These are phyloP conservation scores for Sturnus vulgaris DNA, from an alignment of 2,113 vertebrate genomes.

Conservation along the genomic window DNA sequence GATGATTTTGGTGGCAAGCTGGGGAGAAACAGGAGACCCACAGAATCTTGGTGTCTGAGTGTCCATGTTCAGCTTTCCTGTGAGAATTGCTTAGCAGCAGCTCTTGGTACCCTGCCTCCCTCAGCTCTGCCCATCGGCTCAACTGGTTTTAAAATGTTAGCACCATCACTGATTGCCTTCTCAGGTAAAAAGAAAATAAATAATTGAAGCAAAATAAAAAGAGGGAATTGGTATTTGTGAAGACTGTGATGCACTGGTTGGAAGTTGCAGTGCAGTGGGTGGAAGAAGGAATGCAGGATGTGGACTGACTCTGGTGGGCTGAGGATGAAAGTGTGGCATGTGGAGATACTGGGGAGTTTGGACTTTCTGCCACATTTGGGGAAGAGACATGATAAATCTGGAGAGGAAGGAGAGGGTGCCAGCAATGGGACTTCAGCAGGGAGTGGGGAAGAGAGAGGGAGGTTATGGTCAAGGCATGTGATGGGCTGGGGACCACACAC, in stretches of 20 bases:
- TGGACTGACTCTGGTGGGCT: rapidly evolving
- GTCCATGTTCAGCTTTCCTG: not conserved
- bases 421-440: not conserved
- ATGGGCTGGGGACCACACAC: not conserved
- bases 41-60: not conserved
- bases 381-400: not conserved
- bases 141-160: not conserved
- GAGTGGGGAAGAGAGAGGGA: not conserved
- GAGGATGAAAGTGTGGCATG: not conserved
- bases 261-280: not conserved
- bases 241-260: not conserved
- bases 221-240: not conserved
- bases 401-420: not conserved
- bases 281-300: not conserved
- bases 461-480: not conserved
- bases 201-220: not conserved
- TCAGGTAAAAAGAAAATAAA: not conserved
- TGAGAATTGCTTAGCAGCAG: not conserved
- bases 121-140: not conserved
- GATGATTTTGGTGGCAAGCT: not conserved
- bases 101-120: not conserved
- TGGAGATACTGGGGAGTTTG: not conserved
- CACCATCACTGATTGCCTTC: not conserved
- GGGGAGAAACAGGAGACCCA: not conserved
- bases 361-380: not conserved